Evolutionary conservation across 2,888 invertebrate species (phyloP).

Genomic region (Scaptomyza parva): DNA sequence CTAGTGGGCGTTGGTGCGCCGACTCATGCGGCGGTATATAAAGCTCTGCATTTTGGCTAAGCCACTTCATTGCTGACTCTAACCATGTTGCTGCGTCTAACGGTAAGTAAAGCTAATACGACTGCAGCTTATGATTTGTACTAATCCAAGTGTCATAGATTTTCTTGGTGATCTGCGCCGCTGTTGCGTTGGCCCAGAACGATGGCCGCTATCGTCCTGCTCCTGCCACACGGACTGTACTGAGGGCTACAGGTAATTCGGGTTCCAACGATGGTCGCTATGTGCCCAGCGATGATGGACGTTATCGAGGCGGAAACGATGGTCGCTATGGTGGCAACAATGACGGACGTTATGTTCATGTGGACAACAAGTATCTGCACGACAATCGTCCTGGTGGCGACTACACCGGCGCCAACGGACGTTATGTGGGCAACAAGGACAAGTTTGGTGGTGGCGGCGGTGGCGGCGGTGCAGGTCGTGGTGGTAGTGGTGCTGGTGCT

Average conservation of each 20-base stretch:
- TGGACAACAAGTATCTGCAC: constrained; percentile 80
- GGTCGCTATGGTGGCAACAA: constrained; percentile 80
- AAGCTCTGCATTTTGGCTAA: constrained; percentile 45
- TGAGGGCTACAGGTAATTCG: not conserved
- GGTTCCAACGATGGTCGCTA: constrained; percentile 75
- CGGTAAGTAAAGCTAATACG: constrained; percentile 61
- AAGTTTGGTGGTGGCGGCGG: constrained; percentile 61
- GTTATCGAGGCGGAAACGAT: constrained; percentile 83
- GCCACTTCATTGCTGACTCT: constrained; percentile 58
- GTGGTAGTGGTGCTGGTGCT: constrained; percentile 42
- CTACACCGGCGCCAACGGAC: constrained; percentile 68
- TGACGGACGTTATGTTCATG: constrained; percentile 86
- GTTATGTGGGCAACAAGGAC: constrained; percentile 65
- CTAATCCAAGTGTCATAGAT: constrained; percentile 32
- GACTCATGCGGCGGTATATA: constrained; percentile 61
- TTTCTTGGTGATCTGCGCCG: constrained; percentile 52
- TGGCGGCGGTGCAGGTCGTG: constrained; percentile 60
- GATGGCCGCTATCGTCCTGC: constrained; percentile 85
- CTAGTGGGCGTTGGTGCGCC: constrained; percentile 52
- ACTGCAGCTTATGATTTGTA: not conserved
- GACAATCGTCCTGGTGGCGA: constrained; percentile 75
- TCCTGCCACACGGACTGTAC: constrained; percentile 4
- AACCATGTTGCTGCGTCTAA: constrained; percentile 64
- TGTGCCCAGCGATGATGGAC: constrained; percentile 74
- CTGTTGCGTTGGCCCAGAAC: constrained; percentile 66